A percentile compares a stretch with the other conserved stretches of the same genome.
phyloP scores from a whole-genome alignment of 2,888 invertebrate genomes.

The Plagodis pulveraria region DNA sequence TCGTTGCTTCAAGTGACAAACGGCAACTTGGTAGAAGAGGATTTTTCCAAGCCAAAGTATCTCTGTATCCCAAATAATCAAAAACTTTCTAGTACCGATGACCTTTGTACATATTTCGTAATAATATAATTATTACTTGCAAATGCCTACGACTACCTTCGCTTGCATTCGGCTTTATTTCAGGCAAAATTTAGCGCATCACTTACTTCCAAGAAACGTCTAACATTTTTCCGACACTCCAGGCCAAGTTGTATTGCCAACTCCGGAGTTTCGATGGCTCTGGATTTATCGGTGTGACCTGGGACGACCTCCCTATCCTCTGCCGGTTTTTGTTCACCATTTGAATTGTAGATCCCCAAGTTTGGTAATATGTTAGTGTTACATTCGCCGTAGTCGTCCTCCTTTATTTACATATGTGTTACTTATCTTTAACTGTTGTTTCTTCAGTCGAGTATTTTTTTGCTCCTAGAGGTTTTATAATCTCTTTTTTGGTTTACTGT shows the following conservation, averaged over 20 bases:
- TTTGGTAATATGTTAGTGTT: slow-evolving; percentile 56
- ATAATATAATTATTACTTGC: no score
- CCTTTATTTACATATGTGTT: slow-evolving; percentile 47
- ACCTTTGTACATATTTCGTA: no score
- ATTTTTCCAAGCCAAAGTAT: no score
- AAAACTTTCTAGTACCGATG: no score
- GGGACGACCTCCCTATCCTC: slow-evolving; percentile 54
- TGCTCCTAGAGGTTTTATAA: slow-evolving; percentile 32
- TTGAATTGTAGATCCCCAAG: slow-evolving; percentile 56
- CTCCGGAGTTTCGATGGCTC: slow-evolving; percentile 45
- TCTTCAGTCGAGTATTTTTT: slow-evolving; percentile 39
- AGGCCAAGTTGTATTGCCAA: slow-evolving; percentile 37
- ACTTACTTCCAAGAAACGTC: neutral
- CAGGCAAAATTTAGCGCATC: slow-evolving; percentile 7
- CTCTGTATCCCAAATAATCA: no score
- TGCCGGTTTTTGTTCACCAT: slow-evolving; percentile 51
- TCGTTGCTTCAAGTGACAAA: no score
- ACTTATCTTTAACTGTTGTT: slow-evolving; percentile 38
- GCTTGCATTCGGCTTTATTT: neutral
- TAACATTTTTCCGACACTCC: slow-evolving; percentile 24
- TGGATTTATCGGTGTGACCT: slow-evolving; percentile 58
- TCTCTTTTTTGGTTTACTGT: slow-evolving; percentile 12
- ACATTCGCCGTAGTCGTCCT: slow-evolving; percentile 33
- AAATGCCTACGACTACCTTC: no score
- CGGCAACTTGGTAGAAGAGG: no score